phyloP scores from a whole-genome alignment of 2,888 invertebrate genomes.

The Beris morrisii region DNA sequence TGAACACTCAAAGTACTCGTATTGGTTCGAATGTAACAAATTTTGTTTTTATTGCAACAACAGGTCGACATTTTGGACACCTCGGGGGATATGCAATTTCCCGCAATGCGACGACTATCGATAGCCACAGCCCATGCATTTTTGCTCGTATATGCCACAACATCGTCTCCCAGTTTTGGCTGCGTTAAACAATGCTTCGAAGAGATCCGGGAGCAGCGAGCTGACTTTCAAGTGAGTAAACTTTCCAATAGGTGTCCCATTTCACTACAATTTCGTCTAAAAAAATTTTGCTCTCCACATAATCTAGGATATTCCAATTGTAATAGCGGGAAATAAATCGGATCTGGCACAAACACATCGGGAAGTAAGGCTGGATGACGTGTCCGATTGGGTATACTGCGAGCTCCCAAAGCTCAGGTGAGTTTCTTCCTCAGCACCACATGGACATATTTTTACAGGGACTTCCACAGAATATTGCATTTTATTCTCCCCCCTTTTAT shows the following conservation, averaged over 20 bases:
- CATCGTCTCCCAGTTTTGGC: slow-evolving; percentile 72
- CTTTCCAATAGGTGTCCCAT: not conserved
- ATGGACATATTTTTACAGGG: too few relatives aligned
- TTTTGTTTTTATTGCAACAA: slow-evolving; percentile 19
- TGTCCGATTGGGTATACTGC: slow-evolving; percentile 78
- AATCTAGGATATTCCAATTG: slow-evolving; percentile 76
- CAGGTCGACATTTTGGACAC: slow-evolving; percentile 80
- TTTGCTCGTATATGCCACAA: slow-evolving; percentile 80
- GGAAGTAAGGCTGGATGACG: slow-evolving; percentile 76
- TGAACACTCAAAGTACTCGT: too few relatives aligned
- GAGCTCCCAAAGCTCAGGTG: slow-evolving; percentile 72
- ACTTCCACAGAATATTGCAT: too few relatives aligned
- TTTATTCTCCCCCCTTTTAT: too few relatives aligned
- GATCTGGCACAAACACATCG: slow-evolving; percentile 72
- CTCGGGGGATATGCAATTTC: slow-evolving; percentile 84
- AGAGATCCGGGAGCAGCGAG: slow-evolving; percentile 79
- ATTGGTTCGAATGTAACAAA: slow-evolving; percentile 8
- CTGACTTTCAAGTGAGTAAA: slow-evolving; percentile 64
- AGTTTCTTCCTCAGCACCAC: slow-evolving; percentile 38
- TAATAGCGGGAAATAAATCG: slow-evolving; percentile 83
- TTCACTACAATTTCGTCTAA: not conserved
- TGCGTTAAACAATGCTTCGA: slow-evolving; percentile 75
- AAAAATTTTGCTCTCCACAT: slow-evolving; percentile 4
- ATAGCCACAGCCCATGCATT: slow-evolving; percentile 89
- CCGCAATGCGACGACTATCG: slow-evolving; percentile 84